Evolutionary conservation across 92 coral and sea anemone genomes (phyloP).

Genomic region (Bergia puertoricense): DNA sequence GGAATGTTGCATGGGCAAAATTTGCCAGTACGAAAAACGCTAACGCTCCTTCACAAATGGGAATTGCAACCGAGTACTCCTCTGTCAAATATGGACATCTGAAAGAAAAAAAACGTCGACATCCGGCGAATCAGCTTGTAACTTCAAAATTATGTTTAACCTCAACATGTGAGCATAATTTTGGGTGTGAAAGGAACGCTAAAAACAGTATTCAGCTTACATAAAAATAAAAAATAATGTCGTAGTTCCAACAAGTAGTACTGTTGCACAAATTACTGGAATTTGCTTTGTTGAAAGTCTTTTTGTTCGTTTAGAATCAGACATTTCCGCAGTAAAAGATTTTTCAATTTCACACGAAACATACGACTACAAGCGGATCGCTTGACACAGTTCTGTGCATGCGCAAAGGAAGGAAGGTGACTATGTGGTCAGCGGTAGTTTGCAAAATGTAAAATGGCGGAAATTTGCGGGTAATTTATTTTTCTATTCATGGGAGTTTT

Average conservation of each 20-base stretch:
- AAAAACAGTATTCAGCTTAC: slow-evolving; percentile 62
- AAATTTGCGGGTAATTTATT: not conserved
- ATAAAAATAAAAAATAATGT: slow-evolving; percentile 89
- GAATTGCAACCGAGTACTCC: slow-evolving; percentile 74
- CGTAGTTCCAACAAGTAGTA: slow-evolving; percentile 87
- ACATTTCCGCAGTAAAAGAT: slow-evolving; percentile 58
- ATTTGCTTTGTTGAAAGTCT: slow-evolving; percentile 83
- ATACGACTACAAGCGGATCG: not conserved
- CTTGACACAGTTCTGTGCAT: slow-evolving; percentile 35
- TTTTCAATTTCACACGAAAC: slow-evolving; percentile 9
- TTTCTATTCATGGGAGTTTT: not conserved
- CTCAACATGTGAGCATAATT: slow-evolving; percentile 14
- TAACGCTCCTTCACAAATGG: slow-evolving; percentile 86
- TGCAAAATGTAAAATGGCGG: slow-evolving; percentile 47
- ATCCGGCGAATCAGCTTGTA: not conserved
- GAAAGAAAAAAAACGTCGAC: slow-evolving; percentile 44
- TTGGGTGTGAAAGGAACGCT: slow-evolving; percentile 32
- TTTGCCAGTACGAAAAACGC: slow-evolving; percentile 87
- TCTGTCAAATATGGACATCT: slow-evolving; percentile 88
- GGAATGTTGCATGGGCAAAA: slow-evolving; percentile 92
- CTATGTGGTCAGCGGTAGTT: slow-evolving; percentile 67
- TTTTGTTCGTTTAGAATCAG: slow-evolving; percentile 69
- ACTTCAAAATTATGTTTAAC: not conserved
- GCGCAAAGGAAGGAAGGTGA: slow-evolving; percentile 27
- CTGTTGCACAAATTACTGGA: slow-evolving; percentile 88